These are phyloP conservation scores for Tetrax tetrax DNA, from an alignment of 2,113 vertebrate species.

Conservation along the genomic window DNA sequence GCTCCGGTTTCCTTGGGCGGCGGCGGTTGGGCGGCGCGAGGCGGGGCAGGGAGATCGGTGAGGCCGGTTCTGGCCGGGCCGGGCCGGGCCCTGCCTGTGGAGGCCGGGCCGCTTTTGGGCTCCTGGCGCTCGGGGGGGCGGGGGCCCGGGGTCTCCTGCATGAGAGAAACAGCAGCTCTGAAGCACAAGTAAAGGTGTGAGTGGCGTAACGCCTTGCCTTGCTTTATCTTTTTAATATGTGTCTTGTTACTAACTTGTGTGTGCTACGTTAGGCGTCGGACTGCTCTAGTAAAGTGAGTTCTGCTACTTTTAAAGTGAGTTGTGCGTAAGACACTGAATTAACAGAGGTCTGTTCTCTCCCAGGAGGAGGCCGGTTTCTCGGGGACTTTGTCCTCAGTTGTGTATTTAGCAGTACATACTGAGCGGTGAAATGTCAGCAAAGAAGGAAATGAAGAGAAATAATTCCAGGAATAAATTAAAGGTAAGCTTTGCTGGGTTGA, in stretches of 20 bases:
- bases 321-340: fast-evolving
- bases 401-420: fast-evolving
- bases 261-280: fast-evolving
- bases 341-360: fast-evolving
- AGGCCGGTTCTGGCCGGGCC: too few relatives aligned
- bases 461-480: fast-evolving
- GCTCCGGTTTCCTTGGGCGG: not conserved
- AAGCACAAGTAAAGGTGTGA: fast-evolving
- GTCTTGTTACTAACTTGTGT: fast-evolving
- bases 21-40: fast-evolving
- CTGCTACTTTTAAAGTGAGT: fast-evolving
- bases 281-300: fast-evolving
- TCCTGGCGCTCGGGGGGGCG: not conserved
- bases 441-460: not conserved
- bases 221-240: fast-evolving
- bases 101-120: too few relatives aligned
- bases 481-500: not conserved
- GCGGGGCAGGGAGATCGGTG: fast-evolving
- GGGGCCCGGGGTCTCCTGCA: not conserved
- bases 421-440: not conserved
- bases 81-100: not conserved
- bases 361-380: fast-evolving
- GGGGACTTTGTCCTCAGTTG: fast-evolving
- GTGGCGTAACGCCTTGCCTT: fast-evolving
- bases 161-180: fast-evolving